phyloP scores from a whole-genome alignment of 2,888 invertebrate species.

The Archips crataeganus region DNA sequence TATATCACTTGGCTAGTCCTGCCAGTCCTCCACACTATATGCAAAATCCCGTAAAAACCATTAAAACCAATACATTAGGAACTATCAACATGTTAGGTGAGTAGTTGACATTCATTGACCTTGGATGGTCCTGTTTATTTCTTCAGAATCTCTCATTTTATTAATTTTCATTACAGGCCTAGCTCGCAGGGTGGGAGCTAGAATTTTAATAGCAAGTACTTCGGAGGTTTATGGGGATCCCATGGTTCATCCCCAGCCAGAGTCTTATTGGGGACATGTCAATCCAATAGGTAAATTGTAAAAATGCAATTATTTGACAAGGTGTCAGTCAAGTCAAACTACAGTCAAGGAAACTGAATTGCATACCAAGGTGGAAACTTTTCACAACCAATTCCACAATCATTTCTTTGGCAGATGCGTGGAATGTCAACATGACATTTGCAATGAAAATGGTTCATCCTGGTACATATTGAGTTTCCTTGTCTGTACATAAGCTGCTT shows the following conservation, averaged over 20 bases:
- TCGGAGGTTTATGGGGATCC: slow-evolving; percentile 99
- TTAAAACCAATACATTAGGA: slow-evolving; percentile 99
- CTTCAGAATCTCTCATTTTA: slow-evolving; percentile 1
- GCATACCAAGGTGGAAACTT: too few relatives aligned
- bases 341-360: too few relatives aligned
- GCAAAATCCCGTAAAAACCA: slow-evolving; percentile 99
- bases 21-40: slow-evolving; percentile 99
- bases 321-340: too few relatives aligned
- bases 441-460: too few relatives aligned
- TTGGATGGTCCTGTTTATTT: background rate
- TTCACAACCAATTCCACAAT: too few relatives aligned
- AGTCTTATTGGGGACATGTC: slow-evolving; percentile 99
- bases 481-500: too few relatives aligned
- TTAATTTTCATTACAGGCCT: slow-evolving; percentile 86
- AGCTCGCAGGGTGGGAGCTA: slow-evolving; percentile 96
- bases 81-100: slow-evolving; percentile 96
- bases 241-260: slow-evolving; percentile 98
- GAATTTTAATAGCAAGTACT: slow-evolving; percentile 97
- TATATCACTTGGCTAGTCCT: slow-evolving; percentile 99
- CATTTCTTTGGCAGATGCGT: too few relatives aligned
- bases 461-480: too few relatives aligned
- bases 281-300: slow-evolving; percentile 94
- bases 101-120: slow-evolving; percentile 43
- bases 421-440: too few relatives aligned
- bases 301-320: too few relatives aligned